Conservation (phyloP, 1,140 invertebrate genomes). For the Himalopsyche phryganea region DNA sequence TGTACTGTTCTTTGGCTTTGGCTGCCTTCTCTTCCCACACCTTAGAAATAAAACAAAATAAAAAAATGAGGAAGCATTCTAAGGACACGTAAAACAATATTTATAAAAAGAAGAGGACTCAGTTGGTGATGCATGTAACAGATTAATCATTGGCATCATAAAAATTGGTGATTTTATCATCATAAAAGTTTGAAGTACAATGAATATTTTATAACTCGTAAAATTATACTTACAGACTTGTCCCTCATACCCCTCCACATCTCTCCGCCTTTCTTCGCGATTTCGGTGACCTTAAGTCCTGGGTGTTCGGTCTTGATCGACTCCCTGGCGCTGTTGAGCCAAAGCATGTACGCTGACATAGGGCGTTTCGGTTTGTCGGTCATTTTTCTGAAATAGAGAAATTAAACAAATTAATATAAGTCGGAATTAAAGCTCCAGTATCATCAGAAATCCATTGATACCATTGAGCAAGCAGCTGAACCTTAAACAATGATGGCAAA, state of each 20-base stretch:
- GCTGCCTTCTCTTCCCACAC: slow-evolving; percentile 86
- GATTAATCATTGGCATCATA: slow-evolving; percentile 20
- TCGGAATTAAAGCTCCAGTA: not conserved
- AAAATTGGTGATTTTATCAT: slow-evolving; percentile 16
- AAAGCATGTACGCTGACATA: slow-evolving; percentile 82
- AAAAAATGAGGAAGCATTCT: not conserved
- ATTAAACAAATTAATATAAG: slow-evolving; percentile 5
- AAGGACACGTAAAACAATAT: not conserved
- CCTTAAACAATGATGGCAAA: slow-evolving; percentile 13
- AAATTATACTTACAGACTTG: slow-evolving; percentile 63
- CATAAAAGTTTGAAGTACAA: not conserved
- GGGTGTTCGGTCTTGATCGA: slow-evolving; percentile 77
- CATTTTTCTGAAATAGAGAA: slow-evolving; percentile 59
- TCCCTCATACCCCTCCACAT: slow-evolving; percentile 79
- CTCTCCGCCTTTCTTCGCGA: slow-evolving; percentile 84
- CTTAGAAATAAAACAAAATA: slow-evolving; percentile 44
- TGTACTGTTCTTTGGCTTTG: slow-evolving; percentile 83
- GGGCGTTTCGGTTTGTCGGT: slow-evolving; percentile 82
- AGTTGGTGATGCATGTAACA: slow-evolving; percentile 26
- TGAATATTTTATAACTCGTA: not conserved
- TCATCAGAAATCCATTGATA: not conserved
- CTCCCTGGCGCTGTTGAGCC: slow-evolving; percentile 80
- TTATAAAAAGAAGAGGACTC: slow-evolving; percentile 2
- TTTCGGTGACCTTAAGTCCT: slow-evolving; percentile 75
- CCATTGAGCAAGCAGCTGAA: not conserved